These are phyloP conservation scores for Magallana ariakensis DNA, from an alignment of 1,140 invertebrate genomes.

Conservation along the genomic window DNA sequence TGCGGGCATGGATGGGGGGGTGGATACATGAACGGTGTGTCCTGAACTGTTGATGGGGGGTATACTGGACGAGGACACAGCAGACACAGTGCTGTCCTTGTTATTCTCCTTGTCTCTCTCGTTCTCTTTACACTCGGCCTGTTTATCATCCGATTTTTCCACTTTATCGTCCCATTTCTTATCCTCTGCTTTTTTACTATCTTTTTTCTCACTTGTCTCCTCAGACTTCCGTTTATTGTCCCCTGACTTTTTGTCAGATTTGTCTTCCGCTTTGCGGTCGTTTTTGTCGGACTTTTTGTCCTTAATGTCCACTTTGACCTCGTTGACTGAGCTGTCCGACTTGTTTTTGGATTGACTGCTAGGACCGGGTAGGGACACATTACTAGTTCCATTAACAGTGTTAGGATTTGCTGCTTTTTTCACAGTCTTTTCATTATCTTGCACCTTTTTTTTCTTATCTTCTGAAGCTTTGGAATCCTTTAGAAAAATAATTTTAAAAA, in stretches of 20 bases:
- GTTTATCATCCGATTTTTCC: constrained; percentile 54
- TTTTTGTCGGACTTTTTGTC: constrained; percentile 61
- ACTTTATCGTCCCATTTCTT: constrained; percentile 42
- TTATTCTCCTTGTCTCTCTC: constrained; percentile 60
- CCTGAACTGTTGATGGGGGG: constrained; percentile 69
- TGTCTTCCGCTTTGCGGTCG: constrained; percentile 51
- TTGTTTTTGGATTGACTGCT: constrained; percentile 55
- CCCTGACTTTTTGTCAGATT: constrained; percentile 38
- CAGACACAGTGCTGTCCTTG: constrained; percentile 42
- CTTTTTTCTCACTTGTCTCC: constrained; percentile 36
- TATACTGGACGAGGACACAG: constrained; percentile 58
- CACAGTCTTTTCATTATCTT: constrained; percentile 48
- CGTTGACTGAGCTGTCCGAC: constrained; percentile 38
- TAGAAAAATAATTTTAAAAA: not conserved
- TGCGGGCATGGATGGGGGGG: constrained; percentile 63
- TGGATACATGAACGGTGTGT: constrained; percentile 61
- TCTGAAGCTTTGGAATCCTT: constrained; percentile 50
- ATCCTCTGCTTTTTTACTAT: constrained; percentile 38
- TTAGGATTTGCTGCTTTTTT: constrained; percentile 47
- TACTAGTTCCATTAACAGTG: constrained; percentile 52
- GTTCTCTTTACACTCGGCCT: constrained; percentile 37
- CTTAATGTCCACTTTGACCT: constrained; percentile 45
- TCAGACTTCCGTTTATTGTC: constrained; percentile 48
- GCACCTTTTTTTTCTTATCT: constrained; percentile 50
- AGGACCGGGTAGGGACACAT: constrained; percentile 46